Base-by-base conservation (phyloP, 2,888 invertebrate genomes). In the Drosophila subquinaria region DNA sequence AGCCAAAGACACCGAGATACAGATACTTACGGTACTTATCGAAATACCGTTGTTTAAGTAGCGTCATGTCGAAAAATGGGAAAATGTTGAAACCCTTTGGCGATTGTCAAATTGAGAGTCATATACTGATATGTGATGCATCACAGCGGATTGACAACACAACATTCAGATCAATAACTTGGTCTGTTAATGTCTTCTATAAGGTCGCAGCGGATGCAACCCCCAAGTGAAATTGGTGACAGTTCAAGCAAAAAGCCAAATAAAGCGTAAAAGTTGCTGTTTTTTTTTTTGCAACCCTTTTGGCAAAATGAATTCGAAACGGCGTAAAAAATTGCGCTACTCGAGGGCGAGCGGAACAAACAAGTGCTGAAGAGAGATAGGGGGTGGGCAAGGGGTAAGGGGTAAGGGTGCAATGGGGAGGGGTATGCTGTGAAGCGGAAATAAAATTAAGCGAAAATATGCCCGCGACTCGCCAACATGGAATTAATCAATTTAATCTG, bases 401-500 rank as follows among this genome's bases (percentile, higher is more conserved):
- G 51, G 9, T 13, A 8, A 20, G 11, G 27, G 15, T 5, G 4
- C 2, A 15, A 33, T 5, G 51, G 55, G 8, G 27, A 33, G 33
- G 27, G 40, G 43, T 20, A 50, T 56, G 51, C 73, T 76, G 70
- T 68, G 75, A 83, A 81, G 80, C 90, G 91, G 90, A 91, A 91
- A 82, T 90, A 84, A 86, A 90, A 89, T 91, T 90, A 91, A 85
- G 89, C 89, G 84, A 86, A 57, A 89, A 89, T 89, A 84, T 84
- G 84, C 83, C 84, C 75, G 57, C 81, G 69, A 75, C 83, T 51
- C 72, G 68, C 75, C 76, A 55, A 63, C 85, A 91, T 91, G 90
- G 82, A 92, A 91, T 92, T 92, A 92, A 92, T 92, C 92, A 92
- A 92, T 92, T 92, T 92, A 91, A 92, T 91, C 90, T 85, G 81